phyloP scores from a whole-genome alignment of 2,113 vertebrate genomes.

The Thamnophis sirtalis region DNA sequence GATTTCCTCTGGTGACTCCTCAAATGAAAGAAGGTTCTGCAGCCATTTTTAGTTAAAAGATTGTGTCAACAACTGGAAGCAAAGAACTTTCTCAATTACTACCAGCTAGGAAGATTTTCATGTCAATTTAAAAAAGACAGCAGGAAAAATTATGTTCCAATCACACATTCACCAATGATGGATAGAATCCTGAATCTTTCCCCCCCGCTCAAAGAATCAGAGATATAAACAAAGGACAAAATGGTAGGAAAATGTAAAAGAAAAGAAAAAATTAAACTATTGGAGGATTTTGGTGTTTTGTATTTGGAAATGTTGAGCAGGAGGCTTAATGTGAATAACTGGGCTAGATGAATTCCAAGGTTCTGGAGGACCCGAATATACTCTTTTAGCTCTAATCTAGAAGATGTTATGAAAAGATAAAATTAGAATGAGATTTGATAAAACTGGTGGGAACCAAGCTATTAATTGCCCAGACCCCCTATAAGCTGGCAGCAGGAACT shows the following conservation, averaged over 20 bases:
- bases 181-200: not conserved
- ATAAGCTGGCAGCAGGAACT: not conserved
- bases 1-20: not conserved
- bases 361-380: not conserved
- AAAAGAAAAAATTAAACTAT: not conserved
- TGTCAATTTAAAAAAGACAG: conserved; percentile 1
- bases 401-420: not conserved
- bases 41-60: not conserved
- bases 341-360: not conserved
- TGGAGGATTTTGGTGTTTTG: not conserved
- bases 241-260: not conserved
- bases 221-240: not conserved
- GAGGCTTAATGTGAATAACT: not conserved
- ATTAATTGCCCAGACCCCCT: not conserved
- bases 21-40: not conserved
- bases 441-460: not conserved
- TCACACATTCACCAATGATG: not conserved
- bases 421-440: not conserved
- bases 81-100: conserved; percentile 1
- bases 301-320: not conserved
- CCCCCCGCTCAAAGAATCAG: not conserved
- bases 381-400: not conserved
- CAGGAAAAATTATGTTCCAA: conserved; percentile 1
- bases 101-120: conserved; percentile 7
- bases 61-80: not conserved